Percentiles rank a stretch among this genome's conserved stretches.
These are phyloP conservation scores for Neoseiulus cucumeris DNA, from an alignment of 1,140 invertebrate species.

Conservation along the genomic window DNA sequence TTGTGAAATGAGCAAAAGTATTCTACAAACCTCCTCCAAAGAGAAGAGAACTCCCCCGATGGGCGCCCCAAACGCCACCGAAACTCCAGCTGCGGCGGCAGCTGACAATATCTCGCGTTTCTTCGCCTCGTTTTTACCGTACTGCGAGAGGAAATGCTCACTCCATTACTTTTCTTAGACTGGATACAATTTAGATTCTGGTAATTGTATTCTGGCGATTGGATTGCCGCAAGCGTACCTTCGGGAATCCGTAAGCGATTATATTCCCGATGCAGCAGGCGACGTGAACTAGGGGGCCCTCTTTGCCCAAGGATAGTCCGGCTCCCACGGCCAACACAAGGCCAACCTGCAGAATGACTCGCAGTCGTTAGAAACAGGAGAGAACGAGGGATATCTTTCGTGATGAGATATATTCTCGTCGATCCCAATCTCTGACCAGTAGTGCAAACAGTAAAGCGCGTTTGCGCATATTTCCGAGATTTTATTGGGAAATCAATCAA, in stretches of 20 bases:
- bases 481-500: too few species aligned
- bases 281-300: constrained; percentile 97
- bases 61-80: constrained; percentile 92
- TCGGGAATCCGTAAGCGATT: constrained; percentile 91
- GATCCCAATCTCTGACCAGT: too few species aligned
- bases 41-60: constrained; percentile 90
- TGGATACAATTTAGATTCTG: background rate
- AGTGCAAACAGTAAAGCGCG: too few species aligned
- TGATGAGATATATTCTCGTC: too few species aligned
- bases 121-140: constrained; percentile 93
- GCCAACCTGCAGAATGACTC: background rate
- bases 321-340: constrained; percentile 58
- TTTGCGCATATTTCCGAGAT: too few species aligned
- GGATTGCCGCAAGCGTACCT: constrained; percentile 27
- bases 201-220: background rate
- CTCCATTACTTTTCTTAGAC: background rate
- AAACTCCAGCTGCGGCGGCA: constrained; percentile 89
- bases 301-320: constrained; percentile 84
- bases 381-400: too few species aligned
- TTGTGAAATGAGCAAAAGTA: background rate
- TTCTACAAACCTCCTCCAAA: constrained; percentile 63
- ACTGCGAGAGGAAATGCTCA: constrained; percentile 32
- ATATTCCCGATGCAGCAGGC: constrained; percentile 63
- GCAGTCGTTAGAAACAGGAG: too few species aligned
- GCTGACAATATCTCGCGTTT: constrained; percentile 95